Evolutionary conservation across 2,888 invertebrate species (phyloP), one percentile per base, ranked within the genome.

Genomic region (Euzetes globulus): DNA sequence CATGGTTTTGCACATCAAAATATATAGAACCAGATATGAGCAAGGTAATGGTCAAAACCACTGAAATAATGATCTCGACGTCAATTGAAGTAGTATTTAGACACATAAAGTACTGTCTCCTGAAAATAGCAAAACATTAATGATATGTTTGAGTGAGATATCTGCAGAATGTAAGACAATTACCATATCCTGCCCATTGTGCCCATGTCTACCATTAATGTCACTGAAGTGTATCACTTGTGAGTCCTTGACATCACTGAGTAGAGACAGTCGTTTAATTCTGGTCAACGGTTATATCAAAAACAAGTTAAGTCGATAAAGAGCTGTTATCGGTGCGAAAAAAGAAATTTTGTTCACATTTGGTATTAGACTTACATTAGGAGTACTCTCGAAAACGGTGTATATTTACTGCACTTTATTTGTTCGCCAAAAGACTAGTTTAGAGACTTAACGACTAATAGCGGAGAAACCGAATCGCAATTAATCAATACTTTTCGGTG

Each of bases 371-470:
- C 25, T 17, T 19, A 58, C 58, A 58, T 58, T 58, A 27, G 58
- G 11, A 58, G 25, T 19, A 13, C 22, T 27, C 22, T 58, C 22
- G 58, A 27, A 13, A 58, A 27, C 58, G 27, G 22, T 58, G 58
- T 27, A 58, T 58, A 58, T 58, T 58, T 58, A 19, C 19, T 52
- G 52, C 52, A 52, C 52, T 52, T 52, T 52, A 52, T 52, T 52
- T 52, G 52, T 52, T 52, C 22, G 19, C 5, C 22, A 19, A 52
- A 27, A 58, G 58, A 58, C 19, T 19, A 9, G 58, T 58, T 58
- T 25, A 58, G 58, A 58, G 27, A 19, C 52, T 52, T 58, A 27
- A 58, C 17, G 58, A 58, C 58, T 58, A 58, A 58, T 27, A 58
- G 19, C 58, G 58, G 58, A 41, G 41, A 58, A 58, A 58, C 58